These are phyloP conservation scores for Perizoma flavofasciatum DNA, from an alignment of 2,888 invertebrate genomes.

Conservation along the genomic window DNA sequence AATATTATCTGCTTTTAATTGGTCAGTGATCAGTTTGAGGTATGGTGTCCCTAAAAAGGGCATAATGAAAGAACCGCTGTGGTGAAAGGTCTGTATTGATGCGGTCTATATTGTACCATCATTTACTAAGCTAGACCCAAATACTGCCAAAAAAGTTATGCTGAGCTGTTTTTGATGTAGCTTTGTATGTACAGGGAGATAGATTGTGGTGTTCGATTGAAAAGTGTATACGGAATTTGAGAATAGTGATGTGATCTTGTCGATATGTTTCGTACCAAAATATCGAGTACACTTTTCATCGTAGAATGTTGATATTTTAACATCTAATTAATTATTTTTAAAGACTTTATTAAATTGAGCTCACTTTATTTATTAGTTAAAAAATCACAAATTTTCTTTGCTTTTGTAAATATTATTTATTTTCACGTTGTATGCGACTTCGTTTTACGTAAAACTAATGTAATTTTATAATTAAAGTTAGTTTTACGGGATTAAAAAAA, in stretches of 20 bases:
- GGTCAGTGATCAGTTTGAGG: too few relatives aligned
- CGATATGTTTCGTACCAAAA: conserved; percentile 3
- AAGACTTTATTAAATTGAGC: conserved; percentile 27
- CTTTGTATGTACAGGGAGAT: conserved; percentile 29
- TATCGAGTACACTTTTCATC: conserved; percentile 10
- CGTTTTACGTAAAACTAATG: conserved; percentile 20
- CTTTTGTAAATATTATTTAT: conserved; percentile 37
- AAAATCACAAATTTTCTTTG: conserved; percentile 20
- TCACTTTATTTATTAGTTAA: conserved; percentile 27
- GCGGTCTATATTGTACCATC: background rate
- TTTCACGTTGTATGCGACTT: conserved; percentile 19
- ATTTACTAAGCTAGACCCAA: conserved; percentile 8
- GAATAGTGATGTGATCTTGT: conserved; percentile 11
- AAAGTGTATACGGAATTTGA: conserved; percentile 12
- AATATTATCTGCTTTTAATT: too few relatives aligned
- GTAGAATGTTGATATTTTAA: conserved; percentile 9
- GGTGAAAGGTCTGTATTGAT: background rate
- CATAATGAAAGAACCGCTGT: background rate
- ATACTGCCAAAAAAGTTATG: conserved; percentile 21
- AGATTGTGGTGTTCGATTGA: conserved; percentile 4
- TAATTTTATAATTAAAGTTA: conserved; percentile 10
- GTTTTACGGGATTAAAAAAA: conserved; percentile 17
- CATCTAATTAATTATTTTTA: conserved; percentile 17
- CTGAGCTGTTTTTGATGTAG: conserved; percentile 34
- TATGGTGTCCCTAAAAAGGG: too few relatives aligned